Conservation (phyloP, 2,113 vertebrate genomes). For the Malaclemys terrapin region DNA sequence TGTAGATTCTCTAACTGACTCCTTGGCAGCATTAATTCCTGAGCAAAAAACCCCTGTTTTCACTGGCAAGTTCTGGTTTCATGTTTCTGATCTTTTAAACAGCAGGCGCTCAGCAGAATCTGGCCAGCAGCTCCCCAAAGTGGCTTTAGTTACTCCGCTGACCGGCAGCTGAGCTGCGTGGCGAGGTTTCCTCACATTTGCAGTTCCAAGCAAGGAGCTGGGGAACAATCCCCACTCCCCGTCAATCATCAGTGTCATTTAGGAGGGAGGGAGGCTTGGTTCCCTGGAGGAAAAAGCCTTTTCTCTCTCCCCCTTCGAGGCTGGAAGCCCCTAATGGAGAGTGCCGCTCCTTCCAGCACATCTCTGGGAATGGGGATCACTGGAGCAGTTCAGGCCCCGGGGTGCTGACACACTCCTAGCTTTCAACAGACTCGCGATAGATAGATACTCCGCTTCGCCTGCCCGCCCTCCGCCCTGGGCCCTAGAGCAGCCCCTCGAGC, state of each 20-base stretch:
- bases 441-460: not conserved
- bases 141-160: constrained; percentile 2
- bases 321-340: not conserved
- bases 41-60: constrained; percentile 74
- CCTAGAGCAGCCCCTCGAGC: not conserved
- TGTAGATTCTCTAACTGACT: constrained; percentile 34
- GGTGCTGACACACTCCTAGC: not conserved
- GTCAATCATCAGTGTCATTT: not conserved
- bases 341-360: not conserved
- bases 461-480: not conserved
- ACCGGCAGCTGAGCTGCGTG: constrained; percentile 58
- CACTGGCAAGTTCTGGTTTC: constrained; percentile 76
- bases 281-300: not conserved
- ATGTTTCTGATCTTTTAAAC: constrained; percentile 76
- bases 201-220: constrained; percentile 28
- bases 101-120: constrained; percentile 53
- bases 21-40: not conserved
- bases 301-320: not conserved
- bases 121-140: constrained; percentile 33
- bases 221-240: not conserved
- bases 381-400: not conserved
- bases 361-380: not conserved
- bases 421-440: constrained; percentile 9
- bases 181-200: constrained; percentile 34
- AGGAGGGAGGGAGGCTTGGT: not conserved